phyloP scores from a whole-genome alignment of 2,888 invertebrate species.

The Anoplius nigerrimus region DNA sequence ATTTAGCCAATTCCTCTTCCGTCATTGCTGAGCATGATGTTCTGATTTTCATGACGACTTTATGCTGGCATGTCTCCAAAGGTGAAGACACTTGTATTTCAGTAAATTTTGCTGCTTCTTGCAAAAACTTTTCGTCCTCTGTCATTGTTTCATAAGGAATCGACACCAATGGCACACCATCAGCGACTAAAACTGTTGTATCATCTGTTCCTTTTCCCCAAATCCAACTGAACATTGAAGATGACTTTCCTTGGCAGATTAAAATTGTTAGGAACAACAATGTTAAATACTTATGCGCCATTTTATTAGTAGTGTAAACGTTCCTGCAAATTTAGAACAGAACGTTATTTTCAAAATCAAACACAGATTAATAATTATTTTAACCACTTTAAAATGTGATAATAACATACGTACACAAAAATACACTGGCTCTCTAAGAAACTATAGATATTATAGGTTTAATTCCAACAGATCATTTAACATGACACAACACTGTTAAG shows the following conservation, averaged over 20 bases:
- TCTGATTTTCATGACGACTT: constrained; percentile 80
- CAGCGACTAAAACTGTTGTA: constrained; percentile 51
- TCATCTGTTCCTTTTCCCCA: constrained; percentile 60
- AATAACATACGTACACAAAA: too few relatives aligned
- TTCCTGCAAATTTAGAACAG: too few relatives aligned
- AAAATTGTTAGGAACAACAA: background rate
- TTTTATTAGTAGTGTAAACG: background rate
- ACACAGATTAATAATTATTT: background rate
- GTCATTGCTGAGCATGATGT: constrained; percentile 79
- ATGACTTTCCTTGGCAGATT: constrained; percentile 29
- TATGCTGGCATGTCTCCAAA: constrained; percentile 81
- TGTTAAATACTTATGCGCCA: background rate
- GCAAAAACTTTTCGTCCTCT: constrained; percentile 80
- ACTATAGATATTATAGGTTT: too few relatives aligned
- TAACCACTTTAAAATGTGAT: background rate
- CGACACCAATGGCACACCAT: constrained; percentile 65
- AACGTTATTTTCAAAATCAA: background rate
- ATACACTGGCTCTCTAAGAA: too few relatives aligned
- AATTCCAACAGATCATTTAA: too few relatives aligned
- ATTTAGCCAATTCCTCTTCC: constrained; percentile 81
- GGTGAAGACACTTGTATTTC: constrained; percentile 78
- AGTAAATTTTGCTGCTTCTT: constrained; percentile 79
- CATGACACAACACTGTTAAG: too few relatives aligned
- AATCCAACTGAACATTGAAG: constrained; percentile 67
- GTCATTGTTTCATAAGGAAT: constrained; percentile 71